Evolutionary conservation across 2,888 invertebrate genomes (phyloP).

Genomic region (Scaptomyza parva): DNA sequence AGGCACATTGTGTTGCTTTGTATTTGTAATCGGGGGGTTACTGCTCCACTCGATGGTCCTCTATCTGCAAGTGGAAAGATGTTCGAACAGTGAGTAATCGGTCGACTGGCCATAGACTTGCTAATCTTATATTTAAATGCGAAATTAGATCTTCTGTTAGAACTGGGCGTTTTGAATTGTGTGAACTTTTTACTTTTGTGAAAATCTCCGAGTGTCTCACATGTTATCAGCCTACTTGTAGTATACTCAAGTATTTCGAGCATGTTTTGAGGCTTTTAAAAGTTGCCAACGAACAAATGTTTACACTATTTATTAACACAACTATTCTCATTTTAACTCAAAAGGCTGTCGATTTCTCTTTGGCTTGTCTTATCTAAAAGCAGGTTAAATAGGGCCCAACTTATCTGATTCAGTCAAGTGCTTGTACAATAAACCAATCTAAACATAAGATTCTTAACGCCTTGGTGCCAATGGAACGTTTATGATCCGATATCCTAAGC

Average conservation of each 20-base stretch:
- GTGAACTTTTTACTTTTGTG: slow-evolving; percentile 46
- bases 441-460: not conserved
- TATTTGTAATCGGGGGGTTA: not conserved
- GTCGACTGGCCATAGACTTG: slow-evolving; percentile 34
- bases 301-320: slow-evolving; percentile 45
- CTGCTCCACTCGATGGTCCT: slow-evolving; percentile 10
- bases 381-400: slow-evolving; percentile 3
- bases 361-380: slow-evolving; percentile 29
- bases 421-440: slow-evolving; percentile 33
- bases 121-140: slow-evolving; percentile 53
- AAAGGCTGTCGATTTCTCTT: slow-evolving; percentile 7
- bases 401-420: slow-evolving; percentile 45
- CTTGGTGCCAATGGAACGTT: not conserved
- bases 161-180: slow-evolving; percentile 11
- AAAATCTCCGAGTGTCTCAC: slow-evolving; percentile 29
- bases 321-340: not conserved
- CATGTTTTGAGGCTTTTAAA: slow-evolving; percentile 5
- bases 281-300: slow-evolving; percentile 6
- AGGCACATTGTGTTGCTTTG: slow-evolving; percentile 71
- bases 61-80: slow-evolving; percentile 20
- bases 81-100: slow-evolving; percentile 36
- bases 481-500: not conserved
- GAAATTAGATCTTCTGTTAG: slow-evolving; percentile 34
- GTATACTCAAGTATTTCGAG: not conserved
- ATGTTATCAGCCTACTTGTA: slow-evolving; percentile 20